Conservation (phyloP, 1,140 invertebrate species). For the Eciton burchellii region DNA sequence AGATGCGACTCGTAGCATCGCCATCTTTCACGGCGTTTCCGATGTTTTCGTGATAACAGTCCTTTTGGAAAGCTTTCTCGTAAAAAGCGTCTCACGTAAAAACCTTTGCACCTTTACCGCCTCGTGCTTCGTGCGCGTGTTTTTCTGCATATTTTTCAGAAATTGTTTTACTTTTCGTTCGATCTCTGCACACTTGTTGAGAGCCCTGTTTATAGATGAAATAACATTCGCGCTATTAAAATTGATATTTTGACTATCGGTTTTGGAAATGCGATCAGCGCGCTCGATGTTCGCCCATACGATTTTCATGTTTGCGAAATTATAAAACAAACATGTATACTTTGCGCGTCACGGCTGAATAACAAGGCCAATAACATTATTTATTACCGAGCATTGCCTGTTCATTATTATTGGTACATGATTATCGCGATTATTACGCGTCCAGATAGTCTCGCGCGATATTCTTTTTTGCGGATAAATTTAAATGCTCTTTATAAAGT, state of each 20-base stretch:
- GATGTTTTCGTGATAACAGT: background rate
- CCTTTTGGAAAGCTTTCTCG: background rate
- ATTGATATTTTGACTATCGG: background rate
- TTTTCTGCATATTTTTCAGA: background rate
- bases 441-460: conserved; percentile 12
- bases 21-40: background rate
- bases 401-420: conserved; percentile 23
- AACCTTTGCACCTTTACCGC: background rate
- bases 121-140: background rate
- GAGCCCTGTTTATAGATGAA: background rate
- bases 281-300: background rate
- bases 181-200: background rate
- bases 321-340: conserved; percentile 23
- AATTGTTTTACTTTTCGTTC: background rate
- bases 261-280: background rate
- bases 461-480: conserved; percentile 27
- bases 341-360: background rate
- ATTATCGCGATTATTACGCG: conserved; percentile 4
- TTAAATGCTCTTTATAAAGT: conserved; percentile 45
- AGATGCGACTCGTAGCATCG: background rate
- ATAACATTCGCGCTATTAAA: conserved; percentile 1
- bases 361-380: background rate
- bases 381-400: background rate
- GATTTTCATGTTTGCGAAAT: conserved; percentile 18
- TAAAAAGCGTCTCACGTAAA: background rate